These are phyloP conservation scores for Brachystomella parvula DNA, from an alignment of 1,140 invertebrate genomes.

Conservation along the genomic window DNA sequence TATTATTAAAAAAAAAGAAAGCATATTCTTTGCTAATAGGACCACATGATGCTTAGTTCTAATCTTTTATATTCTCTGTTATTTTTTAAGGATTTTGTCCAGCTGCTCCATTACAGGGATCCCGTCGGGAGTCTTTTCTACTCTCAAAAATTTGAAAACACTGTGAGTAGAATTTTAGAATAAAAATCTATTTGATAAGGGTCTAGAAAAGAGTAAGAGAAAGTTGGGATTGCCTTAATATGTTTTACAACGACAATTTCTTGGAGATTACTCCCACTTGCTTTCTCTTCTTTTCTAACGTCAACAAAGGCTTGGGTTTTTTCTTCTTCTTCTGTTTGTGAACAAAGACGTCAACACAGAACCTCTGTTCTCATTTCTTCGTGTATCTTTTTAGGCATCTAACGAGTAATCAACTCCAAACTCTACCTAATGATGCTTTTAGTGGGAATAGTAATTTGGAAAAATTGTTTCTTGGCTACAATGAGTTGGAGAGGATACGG, in stretches of 20 bases:
- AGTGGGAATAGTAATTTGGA: slow-evolving; percentile 12
- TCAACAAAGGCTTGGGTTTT: too few relatives aligned
- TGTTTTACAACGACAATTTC: too few relatives aligned
- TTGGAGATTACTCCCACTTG: too few relatives aligned
- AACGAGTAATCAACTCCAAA: slow-evolving; percentile 28
- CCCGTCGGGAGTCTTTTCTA: slow-evolving; percentile 12
- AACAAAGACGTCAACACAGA: too few relatives aligned
- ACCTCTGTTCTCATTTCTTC: neutral
- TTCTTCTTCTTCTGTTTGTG: too few relatives aligned
- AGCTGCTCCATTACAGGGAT: slow-evolving; percentile 21
- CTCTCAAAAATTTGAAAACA: slow-evolving; percentile 12
- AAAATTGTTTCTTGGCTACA: slow-evolving; percentile 32
- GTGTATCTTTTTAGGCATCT: slow-evolving; percentile 23
- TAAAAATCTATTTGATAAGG: slow-evolving; percentile 2
- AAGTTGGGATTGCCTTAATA: neutral
- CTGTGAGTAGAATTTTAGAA: slow-evolving; percentile 31
- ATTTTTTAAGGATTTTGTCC: slow-evolving; percentile 24
- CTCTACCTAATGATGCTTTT: slow-evolving; percentile 26
- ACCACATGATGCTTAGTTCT: neutral
- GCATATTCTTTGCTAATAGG: neutral
- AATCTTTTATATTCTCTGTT: neutral
- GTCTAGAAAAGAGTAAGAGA: too few relatives aligned
- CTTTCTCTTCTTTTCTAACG: too few relatives aligned
- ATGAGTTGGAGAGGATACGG: slow-evolving; percentile 19
- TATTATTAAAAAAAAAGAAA: too few relatives aligned